Evolutionary conservation across 2,888 invertebrate species (phyloP).

Genomic region (Nomada ruficornis): DNA sequence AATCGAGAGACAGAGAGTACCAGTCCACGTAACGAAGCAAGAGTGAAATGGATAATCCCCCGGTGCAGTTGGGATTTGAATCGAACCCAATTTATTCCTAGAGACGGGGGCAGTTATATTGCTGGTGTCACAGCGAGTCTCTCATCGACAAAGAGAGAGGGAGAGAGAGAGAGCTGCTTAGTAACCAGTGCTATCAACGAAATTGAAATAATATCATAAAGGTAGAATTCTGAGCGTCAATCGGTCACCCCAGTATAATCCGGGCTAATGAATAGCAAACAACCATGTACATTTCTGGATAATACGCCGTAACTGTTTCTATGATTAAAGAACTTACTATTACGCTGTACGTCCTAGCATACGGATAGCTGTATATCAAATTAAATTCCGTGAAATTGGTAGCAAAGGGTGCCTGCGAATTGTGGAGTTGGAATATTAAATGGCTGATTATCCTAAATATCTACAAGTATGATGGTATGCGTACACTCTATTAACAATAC

Average conservation of each 20-base stretch:
- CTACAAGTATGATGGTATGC: neutral
- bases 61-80: conserved; percentile 55
- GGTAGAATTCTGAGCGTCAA: conserved; percentile 53
- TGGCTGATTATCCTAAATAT: conserved; percentile 4
- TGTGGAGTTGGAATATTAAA: conserved; percentile 21
- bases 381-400: conserved; percentile 9
- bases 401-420: neutral
- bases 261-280: conserved; percentile 70
- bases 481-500: neutral
- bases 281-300: conserved; percentile 40
- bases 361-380: conserved; percentile 6
- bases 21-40: neutral
- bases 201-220: conserved; percentile 65
- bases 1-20: neutral
- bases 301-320: conserved; percentile 48
- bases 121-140: conserved; percentile 49
- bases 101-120: conserved; percentile 51
- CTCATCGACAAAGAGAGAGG: conserved; percentile 19
- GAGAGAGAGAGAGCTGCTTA: conserved; percentile 16
- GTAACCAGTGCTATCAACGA: conserved; percentile 38
- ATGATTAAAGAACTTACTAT: conserved; percentile 37
- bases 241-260: conserved; percentile 65
- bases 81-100: conserved; percentile 61
- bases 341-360: neutral
- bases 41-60: conserved; percentile 15